phyloP scores from a whole-genome alignment of 1,140 invertebrate genomes.

The Drosophila nigromelanica region DNA sequence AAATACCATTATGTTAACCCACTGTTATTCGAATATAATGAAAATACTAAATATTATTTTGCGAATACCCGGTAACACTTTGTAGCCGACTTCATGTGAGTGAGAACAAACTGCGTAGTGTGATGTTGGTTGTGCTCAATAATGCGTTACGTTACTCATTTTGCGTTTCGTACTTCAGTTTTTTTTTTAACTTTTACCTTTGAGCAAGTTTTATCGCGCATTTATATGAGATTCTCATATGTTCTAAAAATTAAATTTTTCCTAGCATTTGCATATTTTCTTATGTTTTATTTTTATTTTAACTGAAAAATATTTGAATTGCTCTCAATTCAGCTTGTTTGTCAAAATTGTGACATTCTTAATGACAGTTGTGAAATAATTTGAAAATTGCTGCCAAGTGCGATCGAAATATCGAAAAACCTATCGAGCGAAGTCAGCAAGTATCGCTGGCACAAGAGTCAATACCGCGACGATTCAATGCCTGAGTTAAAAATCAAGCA shows the following conservation, averaged over 20 bases:
- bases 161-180: neutral
- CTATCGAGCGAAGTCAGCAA: neutral
- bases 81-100: neutral
- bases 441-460: neutral
- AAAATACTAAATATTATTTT: slow-evolving; percentile 1
- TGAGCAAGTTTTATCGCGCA: no score
- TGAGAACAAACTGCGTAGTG: neutral
- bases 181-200: neutral
- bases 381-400: neutral
- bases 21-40: neutral
- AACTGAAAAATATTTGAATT: no score
- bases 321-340: no score
- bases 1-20: neutral
- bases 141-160: neutral
- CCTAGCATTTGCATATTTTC: no score
- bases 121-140: neutral
- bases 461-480: slow-evolving; percentile 5
- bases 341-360: no score
- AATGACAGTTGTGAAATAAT: neutral
- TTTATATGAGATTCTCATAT: no score
- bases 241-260: no score
- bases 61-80: neutral
- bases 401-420: slow-evolving; percentile 3
- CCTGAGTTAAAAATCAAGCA: neutral
- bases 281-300: no score